Evolutionary conservation across 2,113 vertebrate genomes (phyloP), one percentile per base, ranked within the genome.

Genomic region (Platysternon megacephalum): DNA sequence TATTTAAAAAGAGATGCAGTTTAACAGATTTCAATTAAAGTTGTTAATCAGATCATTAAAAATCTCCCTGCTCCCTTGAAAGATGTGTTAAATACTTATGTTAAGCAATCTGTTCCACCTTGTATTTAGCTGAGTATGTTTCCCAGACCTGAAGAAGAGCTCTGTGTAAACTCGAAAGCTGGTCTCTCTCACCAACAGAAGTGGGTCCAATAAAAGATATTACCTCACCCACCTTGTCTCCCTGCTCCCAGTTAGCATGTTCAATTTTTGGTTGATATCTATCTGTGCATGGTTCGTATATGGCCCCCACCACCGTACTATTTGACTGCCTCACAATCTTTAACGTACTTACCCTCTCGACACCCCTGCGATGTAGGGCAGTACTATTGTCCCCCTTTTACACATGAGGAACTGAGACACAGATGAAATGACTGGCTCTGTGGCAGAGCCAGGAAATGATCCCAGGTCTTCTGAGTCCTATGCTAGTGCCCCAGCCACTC

Each of bases 361-460:
- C 93, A 95, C 49, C 76, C 86, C 94, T 78, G 90, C 2, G 4
- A 72, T 11, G 28, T 22, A 16, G 3, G 42, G 44, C 22, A 44
- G 22, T 29, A 4, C 74, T 72, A 39, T 19, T 14, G 26, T 14
- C 6, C 26, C 12, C 74, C 35, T 56, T 1, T 94, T 0, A 0
- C 85, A 29, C 84, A 24, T 74, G 19, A 95, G 52, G 65, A 83
- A 49, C 56, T 44, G 16, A 3, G 78, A 28, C 35, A 8, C 61
- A 22, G 61, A 82, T 8, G 90, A 84, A 92, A 92, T 72, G 65
- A 9, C 65, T 72, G 65, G 19, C 65, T 44, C 42, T 1, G 0
- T 1, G 55, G 55, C 83, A 89, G 35, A 86, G 91, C 46, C 85
- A 2, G 32, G 29, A 82, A 6, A 65, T 35, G 89, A 51, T 65